These are phyloP conservation scores for Aleiodes testaceus DNA, from an alignment of 2,888 invertebrate genomes.

Conservation along the genomic window DNA sequence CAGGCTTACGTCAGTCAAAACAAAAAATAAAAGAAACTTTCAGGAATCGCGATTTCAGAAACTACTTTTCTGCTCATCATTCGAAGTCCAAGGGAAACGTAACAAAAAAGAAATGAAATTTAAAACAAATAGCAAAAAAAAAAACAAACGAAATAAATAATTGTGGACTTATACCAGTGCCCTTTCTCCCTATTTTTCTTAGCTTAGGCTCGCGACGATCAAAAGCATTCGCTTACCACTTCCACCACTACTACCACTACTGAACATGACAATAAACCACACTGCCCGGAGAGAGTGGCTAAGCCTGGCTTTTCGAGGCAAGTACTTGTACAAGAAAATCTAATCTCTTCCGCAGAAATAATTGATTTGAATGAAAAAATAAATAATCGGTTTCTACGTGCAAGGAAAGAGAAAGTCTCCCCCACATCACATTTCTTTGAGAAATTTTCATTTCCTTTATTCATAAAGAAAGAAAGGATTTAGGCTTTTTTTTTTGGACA, in stretches of 20 bases:
- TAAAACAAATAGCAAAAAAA: conserved; percentile 44
- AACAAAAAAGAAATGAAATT: conserved; percentile 51
- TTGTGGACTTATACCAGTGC: conserved; percentile 72
- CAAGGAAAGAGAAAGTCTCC: too few relatives aligned
- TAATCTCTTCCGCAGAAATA: conserved; percentile 43
- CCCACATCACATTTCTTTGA: conserved; percentile 32
- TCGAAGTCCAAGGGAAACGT: conserved; percentile 30
- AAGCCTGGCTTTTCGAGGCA: conserved; percentile 73
- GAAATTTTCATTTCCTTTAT: not conserved
- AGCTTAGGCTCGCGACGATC: conserved; percentile 73
- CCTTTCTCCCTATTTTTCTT: conserved; percentile 72
- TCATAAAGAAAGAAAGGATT: too few relatives aligned
- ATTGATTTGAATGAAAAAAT: too few relatives aligned
- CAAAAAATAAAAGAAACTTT: conserved; percentile 42
- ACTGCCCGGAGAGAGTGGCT: conserved; percentile 72
- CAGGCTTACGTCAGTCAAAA: conserved; percentile 64
- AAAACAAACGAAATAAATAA: conserved; percentile 40
- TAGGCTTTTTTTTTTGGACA: too few relatives aligned
- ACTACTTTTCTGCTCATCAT: conserved; percentile 28
- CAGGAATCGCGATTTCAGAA: conserved; percentile 53
- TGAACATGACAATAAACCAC: conserved; percentile 73
- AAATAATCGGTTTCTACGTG: too few relatives aligned
- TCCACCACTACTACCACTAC: conserved; percentile 71
- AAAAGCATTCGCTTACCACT: conserved; percentile 73
- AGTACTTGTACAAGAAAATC: conserved; percentile 67